Base-by-base conservation (phyloP, 2,797 vertebrate genomes). In the Typhlichthys eigenmanni region DNA sequence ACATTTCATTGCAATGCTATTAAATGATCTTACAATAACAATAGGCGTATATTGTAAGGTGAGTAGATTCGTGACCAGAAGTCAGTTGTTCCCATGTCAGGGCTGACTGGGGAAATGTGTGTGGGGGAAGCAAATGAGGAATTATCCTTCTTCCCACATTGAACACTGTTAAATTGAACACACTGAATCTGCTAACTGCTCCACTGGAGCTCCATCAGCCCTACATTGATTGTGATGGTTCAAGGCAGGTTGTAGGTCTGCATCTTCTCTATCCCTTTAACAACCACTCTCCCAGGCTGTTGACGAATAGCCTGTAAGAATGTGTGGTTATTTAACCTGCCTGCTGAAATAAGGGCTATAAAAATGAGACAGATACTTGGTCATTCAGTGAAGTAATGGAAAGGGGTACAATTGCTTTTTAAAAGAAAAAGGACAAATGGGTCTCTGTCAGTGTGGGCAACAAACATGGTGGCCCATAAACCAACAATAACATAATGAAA, bases 311-410 rank as follows among this genome's bases (percentile, higher is more conserved):
- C 38, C 38, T 43, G 38, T 49, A 60, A 45, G 32, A 24, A 70
- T 55, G 38, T 48, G 61, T 64, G 64, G 6, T 50, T 29, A 12
- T 47, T 61, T 50, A 55, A 38, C 66, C 24, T 52, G 47, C 47
- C 24, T 47, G 55, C 61, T 68, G 66, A 63, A 79, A 74, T 12
- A 58, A 29, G 54, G 61, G 49, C 60, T 64, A 62, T 68, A 48
- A 56, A 71, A 74, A 71, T 64, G 60, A 16, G 52, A 9, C n/a
- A 29, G 66, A 74, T 19, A 57, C 49, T 47, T 64, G 38, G 29
- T 45, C 63, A 62, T 32, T 55, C 38, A 61, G 70, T 64, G 34
- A 70, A 32, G n/a, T 66, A 76, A 78, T 55, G 17, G 53, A 66
- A 5, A 8, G 1, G 11, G 57, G 50, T 49, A n/a, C 58, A 62